phyloP scores from a whole-genome alignment of 2,797 vertebrate genomes.

The Catamblyrhynchus diadema region DNA sequence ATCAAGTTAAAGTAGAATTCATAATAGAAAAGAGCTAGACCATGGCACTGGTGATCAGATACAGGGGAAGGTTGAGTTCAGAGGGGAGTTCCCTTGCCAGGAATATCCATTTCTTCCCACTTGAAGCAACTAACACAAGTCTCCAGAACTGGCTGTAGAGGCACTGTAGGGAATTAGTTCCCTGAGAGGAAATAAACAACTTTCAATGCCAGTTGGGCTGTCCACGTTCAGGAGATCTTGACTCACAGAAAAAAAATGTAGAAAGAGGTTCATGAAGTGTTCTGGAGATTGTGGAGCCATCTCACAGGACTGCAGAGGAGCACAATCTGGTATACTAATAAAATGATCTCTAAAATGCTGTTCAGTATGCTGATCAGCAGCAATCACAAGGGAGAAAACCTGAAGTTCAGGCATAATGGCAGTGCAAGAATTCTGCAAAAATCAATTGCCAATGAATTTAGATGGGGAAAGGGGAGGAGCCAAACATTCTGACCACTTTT shows the following conservation, averaged over 20 bases:
- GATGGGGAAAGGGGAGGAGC: background rate
- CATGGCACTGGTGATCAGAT: background rate
- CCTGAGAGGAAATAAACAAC: background rate
- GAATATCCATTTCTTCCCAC: background rate
- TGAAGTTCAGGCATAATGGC: background rate
- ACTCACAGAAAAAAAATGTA: background rate
- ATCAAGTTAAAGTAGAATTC: background rate
- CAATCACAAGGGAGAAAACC: background rate
- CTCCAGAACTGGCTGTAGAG: background rate
- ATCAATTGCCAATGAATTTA: background rate
- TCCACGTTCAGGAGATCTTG: background rate
- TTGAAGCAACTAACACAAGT: background rate
- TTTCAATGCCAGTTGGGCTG: background rate
- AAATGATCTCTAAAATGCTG: background rate
- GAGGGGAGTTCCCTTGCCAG: background rate
- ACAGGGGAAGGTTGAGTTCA: background rate
- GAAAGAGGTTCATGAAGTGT: background rate
- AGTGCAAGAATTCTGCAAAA: conserved; percentile 9
- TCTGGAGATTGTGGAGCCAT: background rate
- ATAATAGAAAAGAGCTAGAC: background rate
- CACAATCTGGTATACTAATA: background rate
- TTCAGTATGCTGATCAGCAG: background rate
- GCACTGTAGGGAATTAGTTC: background rate
- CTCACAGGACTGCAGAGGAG: background rate
- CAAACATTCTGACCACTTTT: background rate